phyloP scores from a whole-genome alignment of 2,797 vertebrate genomes.

The Buceros bicornis region DNA sequence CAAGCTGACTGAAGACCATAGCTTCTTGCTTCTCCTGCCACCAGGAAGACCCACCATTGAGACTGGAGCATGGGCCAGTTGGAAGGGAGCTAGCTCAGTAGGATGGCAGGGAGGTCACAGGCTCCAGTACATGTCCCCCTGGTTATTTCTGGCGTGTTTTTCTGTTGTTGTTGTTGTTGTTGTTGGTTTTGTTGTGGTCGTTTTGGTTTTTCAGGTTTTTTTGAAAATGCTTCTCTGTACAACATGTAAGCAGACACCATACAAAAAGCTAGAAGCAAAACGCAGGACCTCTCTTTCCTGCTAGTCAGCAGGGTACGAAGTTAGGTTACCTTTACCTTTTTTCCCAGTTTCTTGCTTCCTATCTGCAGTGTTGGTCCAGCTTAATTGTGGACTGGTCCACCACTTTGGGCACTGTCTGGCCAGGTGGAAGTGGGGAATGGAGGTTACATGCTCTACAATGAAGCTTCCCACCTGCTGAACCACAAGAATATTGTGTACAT shows the following conservation, averaged over 20 bases:
- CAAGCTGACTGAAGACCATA: neutral
- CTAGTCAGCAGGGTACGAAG: neutral
- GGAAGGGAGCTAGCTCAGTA: neutral
- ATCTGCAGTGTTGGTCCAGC: neutral
- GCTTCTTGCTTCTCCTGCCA: neutral
- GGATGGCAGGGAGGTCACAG: neutral
- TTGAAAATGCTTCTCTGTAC: neutral
- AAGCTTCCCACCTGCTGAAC: neutral
- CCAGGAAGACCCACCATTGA: neutral
- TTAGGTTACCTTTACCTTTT: neutral
- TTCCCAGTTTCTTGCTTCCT: neutral
- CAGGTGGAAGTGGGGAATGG: neutral
- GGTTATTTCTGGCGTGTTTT: neutral
- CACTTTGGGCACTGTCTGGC: neutral
- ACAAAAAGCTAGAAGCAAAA: neutral
- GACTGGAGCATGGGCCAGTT: neutral
- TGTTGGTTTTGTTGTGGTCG: no score
- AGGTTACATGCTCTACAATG: neutral
- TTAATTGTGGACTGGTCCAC: neutral
- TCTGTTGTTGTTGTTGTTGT: no score
- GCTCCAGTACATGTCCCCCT: neutral
- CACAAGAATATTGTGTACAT: neutral
- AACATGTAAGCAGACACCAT: neutral
- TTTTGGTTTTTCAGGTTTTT: neutral
- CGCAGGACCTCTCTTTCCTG: neutral